Evolutionary conservation across 2,113 vertebrate genomes (phyloP).

Genomic region (Stegostoma tigrinum): DNA sequence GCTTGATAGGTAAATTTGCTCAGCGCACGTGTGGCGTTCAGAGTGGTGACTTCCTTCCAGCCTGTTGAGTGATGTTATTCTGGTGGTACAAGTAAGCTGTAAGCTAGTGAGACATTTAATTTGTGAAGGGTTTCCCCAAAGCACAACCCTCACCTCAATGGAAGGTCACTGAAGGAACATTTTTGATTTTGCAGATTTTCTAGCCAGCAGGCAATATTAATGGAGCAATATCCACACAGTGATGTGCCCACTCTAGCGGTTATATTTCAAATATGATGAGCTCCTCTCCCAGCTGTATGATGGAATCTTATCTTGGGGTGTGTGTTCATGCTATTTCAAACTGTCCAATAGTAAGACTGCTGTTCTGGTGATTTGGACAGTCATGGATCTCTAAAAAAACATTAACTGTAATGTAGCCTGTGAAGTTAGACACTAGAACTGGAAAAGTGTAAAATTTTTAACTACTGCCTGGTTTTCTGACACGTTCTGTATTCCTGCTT

Average conservation of each 20-base stretch:
- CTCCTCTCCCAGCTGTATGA: neutral
- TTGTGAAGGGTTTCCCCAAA: neutral
- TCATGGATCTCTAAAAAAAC: neutral
- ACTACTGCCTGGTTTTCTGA: slow-evolving; percentile 8
- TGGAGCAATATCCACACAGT: neutral
- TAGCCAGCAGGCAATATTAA: neutral
- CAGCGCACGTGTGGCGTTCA: no score
- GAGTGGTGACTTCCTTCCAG: neutral
- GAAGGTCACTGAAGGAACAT: neutral
- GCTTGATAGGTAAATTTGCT: neutral
- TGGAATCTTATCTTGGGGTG: neutral
- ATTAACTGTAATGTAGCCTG: neutral
- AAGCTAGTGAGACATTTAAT: neutral
- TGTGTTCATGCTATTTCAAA: neutral
- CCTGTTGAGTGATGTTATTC: no score
- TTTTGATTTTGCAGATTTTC: neutral
- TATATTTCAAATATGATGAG: neutral
- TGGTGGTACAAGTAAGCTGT: neutral
- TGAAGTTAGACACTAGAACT: neutral
- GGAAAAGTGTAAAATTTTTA: neutral
- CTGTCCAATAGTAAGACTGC: neutral
- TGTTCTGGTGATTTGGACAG: neutral
- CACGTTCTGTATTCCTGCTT: neutral
- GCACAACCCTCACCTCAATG: neutral
- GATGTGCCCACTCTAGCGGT: neutral